A percentile compares a stretch with the other conserved stretches of the same genome.
Evolutionary conservation across 2,797 vertebrate genomes (phyloP).

Genomic region (Cygnus olor): DNA sequence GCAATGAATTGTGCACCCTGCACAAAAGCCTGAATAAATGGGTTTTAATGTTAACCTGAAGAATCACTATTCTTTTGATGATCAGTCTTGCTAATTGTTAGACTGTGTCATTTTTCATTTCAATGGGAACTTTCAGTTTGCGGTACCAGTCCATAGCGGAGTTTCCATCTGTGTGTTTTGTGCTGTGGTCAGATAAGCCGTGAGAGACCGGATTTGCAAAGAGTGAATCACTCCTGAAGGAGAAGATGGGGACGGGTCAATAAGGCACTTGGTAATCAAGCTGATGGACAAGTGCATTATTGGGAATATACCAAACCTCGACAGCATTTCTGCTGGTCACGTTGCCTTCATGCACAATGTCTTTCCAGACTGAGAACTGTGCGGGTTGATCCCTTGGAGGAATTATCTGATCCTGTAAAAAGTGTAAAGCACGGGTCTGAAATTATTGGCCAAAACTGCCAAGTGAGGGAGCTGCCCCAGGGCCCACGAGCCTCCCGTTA

Average conservation of each 20-base stretch:
- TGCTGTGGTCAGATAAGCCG: background rate
- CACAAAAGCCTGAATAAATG: conserved; percentile 79
- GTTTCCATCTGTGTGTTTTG: background rate
- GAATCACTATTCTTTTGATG: conserved; percentile 19
- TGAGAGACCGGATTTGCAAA: background rate
- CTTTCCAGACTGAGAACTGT: background rate
- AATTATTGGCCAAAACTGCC: background rate
- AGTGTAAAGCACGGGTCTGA: rapidly evolving
- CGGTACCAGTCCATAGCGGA: background rate
- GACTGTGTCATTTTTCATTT: background rate
- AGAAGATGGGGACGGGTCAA: background rate
- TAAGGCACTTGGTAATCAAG: background rate
- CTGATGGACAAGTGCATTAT: background rate
- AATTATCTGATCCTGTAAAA: background rate
- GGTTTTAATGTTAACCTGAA: conserved; percentile 28
- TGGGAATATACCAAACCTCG: background rate
- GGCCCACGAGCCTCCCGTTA: rapidly evolving
- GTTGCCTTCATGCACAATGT: background rate
- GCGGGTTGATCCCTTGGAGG: rapidly evolving
- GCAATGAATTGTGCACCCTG: conserved; percentile 35
- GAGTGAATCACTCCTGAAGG: background rate
- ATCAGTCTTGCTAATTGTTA: background rate
- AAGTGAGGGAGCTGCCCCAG: rapidly evolving
- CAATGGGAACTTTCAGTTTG: background rate
- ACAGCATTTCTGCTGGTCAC: background rate